Conservation (phyloP, 2,113 vertebrate genomes). For the Stictonetta naevosa region DNA sequence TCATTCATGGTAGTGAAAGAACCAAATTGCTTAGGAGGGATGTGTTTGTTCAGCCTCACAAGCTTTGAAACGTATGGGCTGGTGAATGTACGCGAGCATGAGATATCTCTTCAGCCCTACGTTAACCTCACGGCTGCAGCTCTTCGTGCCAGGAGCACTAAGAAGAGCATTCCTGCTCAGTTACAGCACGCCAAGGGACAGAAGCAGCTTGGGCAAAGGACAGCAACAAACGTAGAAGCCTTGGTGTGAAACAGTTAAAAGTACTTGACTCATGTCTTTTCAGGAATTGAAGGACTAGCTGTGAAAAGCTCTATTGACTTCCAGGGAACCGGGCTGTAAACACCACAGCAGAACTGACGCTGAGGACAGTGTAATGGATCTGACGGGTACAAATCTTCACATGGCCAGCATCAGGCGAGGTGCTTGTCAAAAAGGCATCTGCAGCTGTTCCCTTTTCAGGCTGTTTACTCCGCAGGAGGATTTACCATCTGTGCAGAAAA, state of each 20-base stretch:
- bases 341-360: background rate
- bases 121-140: background rate
- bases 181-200: background rate
- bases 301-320: conserved; percentile 10
- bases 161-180: background rate
- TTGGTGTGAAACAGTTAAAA: background rate
- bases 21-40: background rate
- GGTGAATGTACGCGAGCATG: background rate
- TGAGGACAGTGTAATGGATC: background rate
- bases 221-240: background rate
- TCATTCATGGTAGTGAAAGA: background rate
- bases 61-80: background rate
- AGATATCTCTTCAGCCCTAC: background rate
- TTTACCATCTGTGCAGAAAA: conserved; percentile 56
- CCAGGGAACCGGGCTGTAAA: conserved; percentile 37
- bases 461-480: conserved; percentile 3
- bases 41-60: background rate
- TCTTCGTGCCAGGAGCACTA: background rate
- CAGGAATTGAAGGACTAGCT: background rate
- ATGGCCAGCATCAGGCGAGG: background rate
- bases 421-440: background rate
- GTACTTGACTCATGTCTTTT: background rate
- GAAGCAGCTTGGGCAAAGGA: background rate
- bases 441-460: conserved; percentile 46
- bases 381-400: background rate